Evolutionary conservation across 2,113 vertebrate genomes (phyloP).

Genomic region (Pseudopodoces humilis): DNA sequence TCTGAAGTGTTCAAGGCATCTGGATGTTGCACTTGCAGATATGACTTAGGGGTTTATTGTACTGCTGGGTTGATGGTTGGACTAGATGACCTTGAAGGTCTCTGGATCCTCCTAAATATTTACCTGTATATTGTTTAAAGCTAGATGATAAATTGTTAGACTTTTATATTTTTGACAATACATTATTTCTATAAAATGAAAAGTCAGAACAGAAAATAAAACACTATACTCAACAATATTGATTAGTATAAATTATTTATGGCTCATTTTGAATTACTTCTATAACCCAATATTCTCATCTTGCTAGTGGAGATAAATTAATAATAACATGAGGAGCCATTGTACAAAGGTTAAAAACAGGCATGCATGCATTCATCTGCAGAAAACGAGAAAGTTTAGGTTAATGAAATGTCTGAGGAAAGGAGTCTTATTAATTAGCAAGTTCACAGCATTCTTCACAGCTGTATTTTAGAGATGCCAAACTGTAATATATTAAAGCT

Average conservation of each 20-base stretch:
- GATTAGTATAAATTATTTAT: constrained; percentile 22
- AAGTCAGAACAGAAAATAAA: constrained; percentile 33
- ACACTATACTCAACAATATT: neutral
- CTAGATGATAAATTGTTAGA: neutral
- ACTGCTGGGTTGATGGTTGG: neutral
- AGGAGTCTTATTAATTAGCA: constrained; percentile 61
- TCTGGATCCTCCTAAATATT: neutral
- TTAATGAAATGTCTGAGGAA: constrained; percentile 67
- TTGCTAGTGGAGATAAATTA: constrained; percentile 41
- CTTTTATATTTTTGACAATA: neutral
- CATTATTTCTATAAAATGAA: neutral
- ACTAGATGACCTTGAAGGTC: no score
- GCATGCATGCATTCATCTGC: constrained; percentile 25
- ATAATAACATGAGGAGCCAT: constrained; percentile 42
- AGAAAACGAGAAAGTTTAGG: constrained; percentile 54
- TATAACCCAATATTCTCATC: neutral
- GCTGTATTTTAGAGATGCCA: constrained; percentile 65
- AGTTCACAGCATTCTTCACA: constrained; percentile 63
- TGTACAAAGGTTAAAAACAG: constrained; percentile 53
- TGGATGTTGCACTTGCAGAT: neutral
- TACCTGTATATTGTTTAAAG: neutral
- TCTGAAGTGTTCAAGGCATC: neutral
- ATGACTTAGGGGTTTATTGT: neutral
- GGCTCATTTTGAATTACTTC: constrained; percentile 17
- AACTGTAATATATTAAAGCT: constrained; percentile 26